Conservation (phyloP, 2,113 vertebrate genomes). For the Buteo buteo region DNA sequence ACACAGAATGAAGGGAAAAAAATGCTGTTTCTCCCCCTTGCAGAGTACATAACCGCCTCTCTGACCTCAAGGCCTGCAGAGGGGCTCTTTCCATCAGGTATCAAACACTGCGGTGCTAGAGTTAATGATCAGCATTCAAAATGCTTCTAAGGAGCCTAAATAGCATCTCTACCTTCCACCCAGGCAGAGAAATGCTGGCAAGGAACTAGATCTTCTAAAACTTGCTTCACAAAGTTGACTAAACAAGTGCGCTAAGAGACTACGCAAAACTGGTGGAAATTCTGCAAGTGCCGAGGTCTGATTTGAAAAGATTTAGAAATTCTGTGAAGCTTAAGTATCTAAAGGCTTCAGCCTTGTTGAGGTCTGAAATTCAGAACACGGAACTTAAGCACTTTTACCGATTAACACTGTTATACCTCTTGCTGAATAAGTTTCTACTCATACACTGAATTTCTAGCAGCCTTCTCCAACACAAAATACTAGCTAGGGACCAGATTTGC, state of each 20-base stretch:
- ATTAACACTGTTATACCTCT: not conserved
- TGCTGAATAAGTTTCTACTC: not conserved
- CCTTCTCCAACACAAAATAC: not conserved
- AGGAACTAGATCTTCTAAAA: conserved; percentile 62
- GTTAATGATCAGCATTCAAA: not conserved
- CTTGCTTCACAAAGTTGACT: conserved; percentile 50
- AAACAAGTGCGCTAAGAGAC: conserved; percentile 49
- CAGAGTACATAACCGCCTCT: not conserved
- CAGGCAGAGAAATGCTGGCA: not conserved
- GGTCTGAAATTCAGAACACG: not conserved
- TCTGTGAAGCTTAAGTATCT: not conserved
- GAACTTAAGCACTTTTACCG: not conserved
- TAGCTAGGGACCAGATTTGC: not conserved
- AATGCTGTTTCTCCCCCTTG: not conserved
- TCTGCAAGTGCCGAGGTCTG: not conserved
- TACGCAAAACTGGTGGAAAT: not conserved
- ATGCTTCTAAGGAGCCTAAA: not conserved
- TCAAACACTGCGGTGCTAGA: not conserved
- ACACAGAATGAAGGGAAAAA: not conserved
- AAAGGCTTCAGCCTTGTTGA: not conserved
- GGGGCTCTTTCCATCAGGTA: not conserved
- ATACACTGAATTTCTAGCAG: not conserved
- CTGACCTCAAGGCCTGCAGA: not conserved
- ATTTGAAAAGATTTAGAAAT: not conserved
- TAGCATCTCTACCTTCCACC: not conserved